Evolutionary conservation across 2,888 invertebrate genomes (phyloP).

Genomic region (Macroteleia sp.): DNA sequence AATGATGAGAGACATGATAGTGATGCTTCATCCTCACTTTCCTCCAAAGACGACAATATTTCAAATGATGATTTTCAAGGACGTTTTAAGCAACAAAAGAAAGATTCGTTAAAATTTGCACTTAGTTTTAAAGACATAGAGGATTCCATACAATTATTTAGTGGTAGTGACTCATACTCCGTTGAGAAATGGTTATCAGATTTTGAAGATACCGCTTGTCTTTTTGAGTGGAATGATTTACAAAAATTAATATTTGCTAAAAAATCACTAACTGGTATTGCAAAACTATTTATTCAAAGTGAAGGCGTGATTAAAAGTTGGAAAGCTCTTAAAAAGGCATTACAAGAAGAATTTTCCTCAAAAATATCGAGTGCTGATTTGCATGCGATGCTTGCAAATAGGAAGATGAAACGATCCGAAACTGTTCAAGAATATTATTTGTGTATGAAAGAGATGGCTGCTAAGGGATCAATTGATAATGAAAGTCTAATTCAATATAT

Average conservation of each 20-base stretch:
- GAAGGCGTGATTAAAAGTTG: constrained; percentile 14
- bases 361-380: constrained; percentile 36
- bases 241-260: constrained; percentile 42
- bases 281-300: constrained; percentile 41
- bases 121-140: constrained; percentile 21
- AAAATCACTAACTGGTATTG: constrained; percentile 47
- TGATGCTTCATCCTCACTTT: neutral
- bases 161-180: neutral
- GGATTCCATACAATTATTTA: constrained; percentile 5
- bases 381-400: constrained; percentile 15
- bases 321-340: neutral
- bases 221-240: constrained; percentile 31
- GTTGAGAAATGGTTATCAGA: constrained; percentile 51
- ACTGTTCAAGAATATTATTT: constrained; percentile 51
- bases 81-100: neutral
- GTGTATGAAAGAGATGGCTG: constrained; percentile 49
- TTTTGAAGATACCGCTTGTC: constrained; percentile 60
- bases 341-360: constrained; percentile 18
- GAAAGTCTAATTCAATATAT: constrained; percentile 42
- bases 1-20: neutral
- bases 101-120: constrained; percentile 3
- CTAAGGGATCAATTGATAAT: constrained; percentile 12
- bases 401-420: constrained; percentile 33
- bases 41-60: neutral
- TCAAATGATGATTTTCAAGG: neutral